These are phyloP conservation scores for Podarcis muralis DNA, from an alignment of 2,113 vertebrate genomes.

Conservation along the genomic window DNA sequence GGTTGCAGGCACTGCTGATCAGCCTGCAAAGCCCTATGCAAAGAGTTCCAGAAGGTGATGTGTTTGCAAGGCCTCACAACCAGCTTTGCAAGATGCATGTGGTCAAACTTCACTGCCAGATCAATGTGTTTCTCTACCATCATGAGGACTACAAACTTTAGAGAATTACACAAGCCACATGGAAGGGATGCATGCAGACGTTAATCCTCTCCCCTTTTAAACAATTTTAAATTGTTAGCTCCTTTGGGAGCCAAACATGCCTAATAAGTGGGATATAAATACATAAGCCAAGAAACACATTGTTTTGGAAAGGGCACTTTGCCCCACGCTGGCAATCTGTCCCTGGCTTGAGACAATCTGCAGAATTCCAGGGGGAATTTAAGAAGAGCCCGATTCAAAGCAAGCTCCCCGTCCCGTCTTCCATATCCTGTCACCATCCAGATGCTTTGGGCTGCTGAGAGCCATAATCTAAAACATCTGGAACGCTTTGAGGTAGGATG, in stretches of 20 bases:
- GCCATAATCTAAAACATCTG: no score
- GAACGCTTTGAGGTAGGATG: accelerated
- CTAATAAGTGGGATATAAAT: background rate
- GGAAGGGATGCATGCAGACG: background rate
- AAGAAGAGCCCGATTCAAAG: background rate
- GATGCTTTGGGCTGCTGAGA: no score
- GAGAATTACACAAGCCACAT: background rate
- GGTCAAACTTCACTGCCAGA: no score
- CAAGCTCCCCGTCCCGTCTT: no score
- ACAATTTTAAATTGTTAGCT: no score
- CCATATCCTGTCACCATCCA: no score
- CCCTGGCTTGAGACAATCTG: background rate
- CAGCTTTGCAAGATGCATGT: no score
- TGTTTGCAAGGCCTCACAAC: no score
- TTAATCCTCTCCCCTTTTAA: no score
- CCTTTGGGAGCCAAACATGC: background rate
- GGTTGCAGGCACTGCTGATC: no score
- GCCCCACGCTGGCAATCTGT: background rate
- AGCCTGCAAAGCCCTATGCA: no score
- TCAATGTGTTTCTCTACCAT: background rate
- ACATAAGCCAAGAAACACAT: background rate
- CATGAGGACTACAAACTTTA: background rate
- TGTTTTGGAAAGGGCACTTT: background rate
- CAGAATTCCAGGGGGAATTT: background rate
- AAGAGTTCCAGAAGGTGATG: no score